Evolutionary conservation across 2,113 vertebrate genomes (phyloP), one percentile per base, ranked within the genome.

Genomic region (Pelmatolapia mariae): DNA sequence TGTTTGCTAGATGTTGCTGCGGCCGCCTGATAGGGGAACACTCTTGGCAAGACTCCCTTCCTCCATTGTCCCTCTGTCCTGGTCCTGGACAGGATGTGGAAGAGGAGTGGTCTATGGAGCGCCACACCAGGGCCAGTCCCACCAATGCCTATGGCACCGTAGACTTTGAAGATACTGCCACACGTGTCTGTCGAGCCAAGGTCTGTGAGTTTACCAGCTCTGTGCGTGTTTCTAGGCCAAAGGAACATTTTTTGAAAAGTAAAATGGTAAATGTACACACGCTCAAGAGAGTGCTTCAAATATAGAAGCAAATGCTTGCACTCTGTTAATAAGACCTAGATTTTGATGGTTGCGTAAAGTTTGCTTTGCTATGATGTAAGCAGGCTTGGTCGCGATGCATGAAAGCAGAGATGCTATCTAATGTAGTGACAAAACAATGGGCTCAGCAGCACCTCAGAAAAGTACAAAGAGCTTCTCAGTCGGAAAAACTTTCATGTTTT

Each of bases 141-240:
- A 99, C 98, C 1, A 96, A 99, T 56, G 97, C 98, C 3, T 99
- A 97, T 86, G 98, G 99, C 71, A 98, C 96, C 2, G 96, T 99
- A 76, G 98, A 96, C 93, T 99, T 99, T 94, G 97, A 99, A 94
- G 97, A 98, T 84, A 97, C 97, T 76, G 97, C 98, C 61, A 94
- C 94, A 24, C 97, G 97, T 5, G 97, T 96, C 11, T 97, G 97
- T 90, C 97, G 97, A 26, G 97, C 98, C 80, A 99, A 99, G 98
- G 99, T 98, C 90, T 87, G 96, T 81, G 80, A 22, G 71, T 76
- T 18, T 19, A 36, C 5, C 24, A n/a, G 56, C 76, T 86, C 6
- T 31, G 31, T 40, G 9, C 31, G 5, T 61, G 24, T 85, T 43
- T 38, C n/a, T 36, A 16, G 19, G 6, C 8, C 4, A 73, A 73